phyloP scores from a whole-genome alignment of 2,888 invertebrate genomes.

The Drepanosiphum platanoidis region DNA sequence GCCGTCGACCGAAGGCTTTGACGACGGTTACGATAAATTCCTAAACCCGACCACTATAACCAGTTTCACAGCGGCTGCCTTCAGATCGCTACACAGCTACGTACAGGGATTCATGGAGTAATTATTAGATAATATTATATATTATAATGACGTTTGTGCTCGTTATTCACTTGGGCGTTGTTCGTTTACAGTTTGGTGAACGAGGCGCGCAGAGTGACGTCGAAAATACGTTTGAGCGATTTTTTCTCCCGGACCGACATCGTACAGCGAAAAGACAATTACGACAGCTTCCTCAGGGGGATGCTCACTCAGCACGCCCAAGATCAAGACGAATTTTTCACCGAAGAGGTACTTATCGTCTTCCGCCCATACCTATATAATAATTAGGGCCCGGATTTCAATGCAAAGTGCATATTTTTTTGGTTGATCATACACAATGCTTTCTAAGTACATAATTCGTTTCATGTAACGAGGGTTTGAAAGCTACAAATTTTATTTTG shows the following conservation, averaged over 20 bases:
- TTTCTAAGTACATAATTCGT: too few relatives aligned
- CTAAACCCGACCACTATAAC: constrained; percentile 75
- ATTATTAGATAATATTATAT: background rate
- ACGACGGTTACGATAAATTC: constrained; percentile 74
- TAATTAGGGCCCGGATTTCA: too few relatives aligned
- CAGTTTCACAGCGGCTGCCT: constrained; percentile 77
- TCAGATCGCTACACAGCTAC: constrained; percentile 76
- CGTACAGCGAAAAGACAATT: constrained; percentile 37
- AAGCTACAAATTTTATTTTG: too few relatives aligned
- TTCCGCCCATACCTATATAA: too few relatives aligned
- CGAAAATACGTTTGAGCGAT: constrained; percentile 31
- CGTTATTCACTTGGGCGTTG: too few relatives aligned
- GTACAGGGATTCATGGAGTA: constrained; percentile 42
- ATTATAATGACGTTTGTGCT: too few relatives aligned
- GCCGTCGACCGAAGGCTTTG: constrained; percentile 68
- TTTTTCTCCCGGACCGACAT: constrained; percentile 31
- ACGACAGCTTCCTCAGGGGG: constrained; percentile 37
- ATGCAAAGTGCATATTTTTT: too few relatives aligned
- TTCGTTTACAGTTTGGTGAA: constrained; percentile 18
- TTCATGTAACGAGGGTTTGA: too few relatives aligned
- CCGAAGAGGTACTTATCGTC: constrained; percentile 26
- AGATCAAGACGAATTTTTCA: constrained; percentile 45
- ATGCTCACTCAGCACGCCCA: constrained; percentile 37
- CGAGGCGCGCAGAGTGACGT: constrained; percentile 9
- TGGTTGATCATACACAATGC: too few relatives aligned